Base-by-base conservation (phyloP, 2,888 invertebrate genomes). In the Drosophila melanocephala region DNA sequence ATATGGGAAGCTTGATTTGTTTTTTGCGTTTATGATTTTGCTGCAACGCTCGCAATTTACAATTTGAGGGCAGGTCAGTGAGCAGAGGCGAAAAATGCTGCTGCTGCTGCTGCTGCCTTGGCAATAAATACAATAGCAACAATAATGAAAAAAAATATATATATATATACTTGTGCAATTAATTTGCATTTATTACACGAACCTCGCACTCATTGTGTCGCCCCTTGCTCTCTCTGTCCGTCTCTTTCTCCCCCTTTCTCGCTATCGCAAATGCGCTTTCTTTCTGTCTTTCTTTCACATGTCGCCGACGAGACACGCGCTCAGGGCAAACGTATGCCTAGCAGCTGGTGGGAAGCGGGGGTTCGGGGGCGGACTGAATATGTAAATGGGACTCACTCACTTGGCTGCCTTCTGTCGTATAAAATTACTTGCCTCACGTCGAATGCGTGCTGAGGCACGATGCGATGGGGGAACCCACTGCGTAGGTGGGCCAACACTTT, bases 11-110 rank as follows among this genome's bases (percentile, higher is more conserved):
- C 59, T 68, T 70, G 59, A 70, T 70, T 53, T 71, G 26, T 56
- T 87, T 77, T 75, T 84, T 75, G 67, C 68, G 72, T 64, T 79
- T 69, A 81, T 82, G 84, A 84, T 77, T 83, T 81, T 69, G 68
- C 59, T 81, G 82, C 79, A 72, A 69, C 73, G 67, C 72, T 65
- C 22, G 64, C 80, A 78, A 71, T 73, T 65, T 66, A 42, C 74
- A 69, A 69, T 63, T 71, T 63, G 65, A 59, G 75, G 83, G 78
- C 79, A 83, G 87, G 80, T 87, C 82, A 84, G 78, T 75, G 66
- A 57, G 67, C 63, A 61, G 47, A 51, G 60, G 22, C 19, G 51
- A 33, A n/a, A 71, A 71, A 39, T 56, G 53, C 53, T 52, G 7
- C n/a, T 12, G 14, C n/a, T 59, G 52, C 51, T 51, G 16, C 30